Percentiles rank a stretch among this genome's conserved stretches.
phyloP scores from a whole-genome alignment of 2,888 invertebrate genomes.

The Smittia aterrima region DNA sequence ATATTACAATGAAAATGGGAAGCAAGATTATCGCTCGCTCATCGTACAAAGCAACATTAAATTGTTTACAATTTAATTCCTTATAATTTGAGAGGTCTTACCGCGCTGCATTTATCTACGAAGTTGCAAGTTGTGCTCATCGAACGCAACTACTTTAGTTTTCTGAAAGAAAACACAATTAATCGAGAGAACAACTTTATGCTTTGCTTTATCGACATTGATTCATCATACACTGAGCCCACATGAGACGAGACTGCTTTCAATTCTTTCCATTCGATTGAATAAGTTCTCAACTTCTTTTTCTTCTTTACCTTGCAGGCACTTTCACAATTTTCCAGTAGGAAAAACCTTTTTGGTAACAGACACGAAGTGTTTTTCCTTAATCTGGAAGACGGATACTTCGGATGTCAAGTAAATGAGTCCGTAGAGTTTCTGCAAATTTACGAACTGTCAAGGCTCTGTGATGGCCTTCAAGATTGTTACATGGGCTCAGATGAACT shows the following conservation, averaged over 20 bases:
- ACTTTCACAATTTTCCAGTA: constrained; percentile 71
- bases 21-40: neutral
- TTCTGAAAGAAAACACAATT: no score
- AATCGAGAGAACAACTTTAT: no score
- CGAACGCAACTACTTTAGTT: no score
- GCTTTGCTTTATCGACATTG: no score
- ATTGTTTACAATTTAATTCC: constrained; percentile 6
- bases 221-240: no score
- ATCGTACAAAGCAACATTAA: neutral
- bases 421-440: constrained; percentile 92
- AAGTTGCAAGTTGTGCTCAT: no score
- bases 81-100: neutral
- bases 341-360: constrained; percentile 64
- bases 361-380: constrained; percentile 93
- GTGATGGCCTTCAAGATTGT: constrained; percentile 87
- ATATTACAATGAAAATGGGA: no score
- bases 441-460: constrained; percentile 91
- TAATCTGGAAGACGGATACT: constrained; percentile 95
- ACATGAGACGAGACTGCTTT: no score
- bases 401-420: constrained; percentile 96
- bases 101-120: neutral
- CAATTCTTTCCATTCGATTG: no score
- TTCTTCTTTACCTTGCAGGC: constrained; percentile 46
- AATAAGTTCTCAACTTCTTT: no score
- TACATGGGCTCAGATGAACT: constrained; percentile 91